Percentiles rank a stretch among this genome's conserved stretches.
phyloP scores from a whole-genome alignment of 1,140 invertebrate genomes.

The Pseudomyrmex sp. region DNA sequence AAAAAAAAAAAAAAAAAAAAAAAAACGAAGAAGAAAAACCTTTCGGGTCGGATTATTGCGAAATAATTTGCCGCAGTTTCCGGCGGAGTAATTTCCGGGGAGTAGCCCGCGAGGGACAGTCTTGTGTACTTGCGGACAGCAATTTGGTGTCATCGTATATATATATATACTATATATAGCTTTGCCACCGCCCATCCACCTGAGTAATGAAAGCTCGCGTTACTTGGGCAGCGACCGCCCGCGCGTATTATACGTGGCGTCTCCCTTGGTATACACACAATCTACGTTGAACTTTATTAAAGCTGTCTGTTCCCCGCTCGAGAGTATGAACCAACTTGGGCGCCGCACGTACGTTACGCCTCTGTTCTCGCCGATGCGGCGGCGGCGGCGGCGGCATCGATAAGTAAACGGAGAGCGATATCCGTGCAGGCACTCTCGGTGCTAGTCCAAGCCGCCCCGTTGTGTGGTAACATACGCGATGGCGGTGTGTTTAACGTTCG shows the following conservation, averaged over 20 bases:
- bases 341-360: not conserved
- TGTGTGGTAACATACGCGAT: conserved; percentile 37
- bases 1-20: too few species aligned
- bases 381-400: conserved; percentile 53
- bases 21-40: not conserved
- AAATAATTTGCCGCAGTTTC: conserved; percentile 20
- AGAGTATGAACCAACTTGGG: conserved; percentile 62
- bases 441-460: not conserved
- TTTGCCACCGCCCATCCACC: conserved; percentile 20
- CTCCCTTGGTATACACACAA: conserved; percentile 16
- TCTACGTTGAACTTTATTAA: conserved; percentile 65
- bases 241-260: conserved; percentile 19
- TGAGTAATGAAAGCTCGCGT: conserved; percentile 62
- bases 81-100: conserved; percentile 29
- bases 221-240: conserved; percentile 44
- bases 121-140: not conserved
- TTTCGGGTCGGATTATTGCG: not conserved
- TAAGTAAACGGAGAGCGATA: conserved; percentile 63
- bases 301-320: conserved; percentile 50
- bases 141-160: conserved; percentile 21
- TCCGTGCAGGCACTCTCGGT: conserved; percentile 50
- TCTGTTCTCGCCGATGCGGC: conserved; percentile 43
- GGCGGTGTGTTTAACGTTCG: conserved; percentile 55
- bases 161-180: not conserved
- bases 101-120: too few species aligned